These are phyloP conservation scores for Lasiurus borealis DNA, from an alignment of 2,113 vertebrate species.

Conservation along the genomic window DNA sequence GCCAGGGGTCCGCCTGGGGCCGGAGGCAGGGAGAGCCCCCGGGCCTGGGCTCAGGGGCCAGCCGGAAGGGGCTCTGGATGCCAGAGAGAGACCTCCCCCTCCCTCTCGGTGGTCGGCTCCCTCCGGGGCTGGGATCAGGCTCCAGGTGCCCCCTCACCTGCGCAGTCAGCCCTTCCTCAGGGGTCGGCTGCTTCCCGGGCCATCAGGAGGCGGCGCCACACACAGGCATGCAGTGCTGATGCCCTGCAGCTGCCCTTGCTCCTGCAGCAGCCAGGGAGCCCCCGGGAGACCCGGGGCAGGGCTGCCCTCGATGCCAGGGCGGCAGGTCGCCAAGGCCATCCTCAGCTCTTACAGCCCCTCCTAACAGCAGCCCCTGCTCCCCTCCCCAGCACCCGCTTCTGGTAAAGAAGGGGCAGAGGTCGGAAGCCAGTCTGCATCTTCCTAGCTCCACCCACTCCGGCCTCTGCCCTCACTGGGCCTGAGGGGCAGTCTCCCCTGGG, in stretches of 20 bases:
- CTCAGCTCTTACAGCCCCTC: not conserved
- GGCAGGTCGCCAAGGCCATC: not conserved
- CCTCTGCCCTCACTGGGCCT: no score
- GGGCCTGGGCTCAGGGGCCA: not conserved
- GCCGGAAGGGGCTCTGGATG: not conserved
- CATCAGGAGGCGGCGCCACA: no score
- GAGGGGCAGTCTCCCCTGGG: not conserved
- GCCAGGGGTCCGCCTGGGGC: conserved; percentile 15
- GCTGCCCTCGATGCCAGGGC: not conserved
- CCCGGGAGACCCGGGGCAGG: no score
- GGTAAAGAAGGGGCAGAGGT: not conserved
- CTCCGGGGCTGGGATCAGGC: no score
- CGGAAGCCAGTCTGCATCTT: not conserved
- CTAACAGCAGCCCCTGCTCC: not conserved
- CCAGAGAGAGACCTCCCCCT: no score
- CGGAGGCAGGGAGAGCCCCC: not conserved
- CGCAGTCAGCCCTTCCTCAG: no score
- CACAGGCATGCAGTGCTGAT: no score
- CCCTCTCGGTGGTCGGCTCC: no score
- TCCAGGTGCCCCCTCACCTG: no score
- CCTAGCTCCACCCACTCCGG: not conserved
- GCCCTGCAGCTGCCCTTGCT: no score
- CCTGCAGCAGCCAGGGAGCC: no score
- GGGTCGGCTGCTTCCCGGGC: no score
- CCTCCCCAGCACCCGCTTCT: not conserved